phyloP scores from a whole-genome alignment of 2,888 invertebrate species.

The Agrilus biguttatus region DNA sequence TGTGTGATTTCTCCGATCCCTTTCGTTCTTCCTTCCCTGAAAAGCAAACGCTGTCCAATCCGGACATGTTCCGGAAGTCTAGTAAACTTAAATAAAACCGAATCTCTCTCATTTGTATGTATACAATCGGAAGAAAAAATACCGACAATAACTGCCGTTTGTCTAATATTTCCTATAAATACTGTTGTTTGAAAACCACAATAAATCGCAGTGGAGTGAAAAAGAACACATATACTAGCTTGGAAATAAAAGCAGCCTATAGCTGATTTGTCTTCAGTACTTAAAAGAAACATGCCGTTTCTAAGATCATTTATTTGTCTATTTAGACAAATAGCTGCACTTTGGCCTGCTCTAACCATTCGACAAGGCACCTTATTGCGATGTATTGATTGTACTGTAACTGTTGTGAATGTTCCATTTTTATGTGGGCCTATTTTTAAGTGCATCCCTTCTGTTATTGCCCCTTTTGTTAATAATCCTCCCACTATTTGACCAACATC shows the following conservation, averaged over 20 bases:
- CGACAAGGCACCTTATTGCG: conserved; percentile 85
- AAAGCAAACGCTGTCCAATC: conserved; percentile 62
- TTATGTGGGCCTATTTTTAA: conserved; percentile 63
- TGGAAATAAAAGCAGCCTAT: conserved; percentile 33
- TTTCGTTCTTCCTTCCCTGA: conserved; percentile 72
- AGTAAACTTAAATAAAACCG: conserved; percentile 78
- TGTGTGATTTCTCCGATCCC: conserved; percentile 76
- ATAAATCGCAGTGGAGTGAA: conserved; percentile 70
- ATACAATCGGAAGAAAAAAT: conserved; percentile 50
- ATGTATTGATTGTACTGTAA: conserved; percentile 73
- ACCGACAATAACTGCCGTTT: conserved; percentile 82
- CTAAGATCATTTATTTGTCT: conserved; percentile 46
- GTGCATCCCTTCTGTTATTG: conserved; percentile 69
- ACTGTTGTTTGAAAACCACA: conserved; percentile 85
- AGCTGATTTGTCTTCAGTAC: conserved; percentile 31
- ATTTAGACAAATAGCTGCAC: conserved; percentile 67
- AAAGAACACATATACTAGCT: conserved; percentile 81
- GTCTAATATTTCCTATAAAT: conserved; percentile 89
- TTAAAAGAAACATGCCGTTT: conserved; percentile 75
- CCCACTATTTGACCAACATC: conserved; percentile 75
- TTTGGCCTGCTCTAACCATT: conserved; percentile 77
- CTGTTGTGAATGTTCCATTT: conserved; percentile 63
- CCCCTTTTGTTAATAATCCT: conserved; percentile 71
- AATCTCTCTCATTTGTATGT: conserved; percentile 72
- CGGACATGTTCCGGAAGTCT: conserved; percentile 80